phyloP scores from a whole-genome alignment of 2,888 invertebrate species.

The Zaprionus lineosus region DNA sequence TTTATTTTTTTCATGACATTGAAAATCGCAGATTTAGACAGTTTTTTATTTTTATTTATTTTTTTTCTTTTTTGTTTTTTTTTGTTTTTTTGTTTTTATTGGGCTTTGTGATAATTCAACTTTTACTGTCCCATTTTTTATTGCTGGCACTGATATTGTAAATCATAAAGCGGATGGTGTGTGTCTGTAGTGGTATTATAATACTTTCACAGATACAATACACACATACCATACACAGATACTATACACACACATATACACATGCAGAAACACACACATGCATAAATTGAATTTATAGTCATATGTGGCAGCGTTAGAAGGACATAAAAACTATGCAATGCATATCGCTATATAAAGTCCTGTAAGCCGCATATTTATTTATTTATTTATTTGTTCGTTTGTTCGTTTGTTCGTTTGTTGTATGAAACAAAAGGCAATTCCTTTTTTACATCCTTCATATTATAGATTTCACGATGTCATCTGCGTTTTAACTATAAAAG shows the following conservation, averaged over 20 bases:
- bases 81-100: slow-evolving; percentile 47
- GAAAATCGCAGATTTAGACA: too few relatives aligned
- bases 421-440: slow-evolving; percentile 60
- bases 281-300: slow-evolving; percentile 64
- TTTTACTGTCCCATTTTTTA: slow-evolving; percentile 46
- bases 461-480: too few relatives aligned
- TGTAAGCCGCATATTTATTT: slow-evolving; percentile 70
- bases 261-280: slow-evolving; percentile 9
- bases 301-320: slow-evolving; percentile 42
- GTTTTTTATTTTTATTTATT: too few relatives aligned
- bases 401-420: slow-evolving; percentile 30
- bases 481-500: too few relatives aligned
- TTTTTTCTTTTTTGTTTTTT: too few relatives aligned
- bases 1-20: too few relatives aligned
- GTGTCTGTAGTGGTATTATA: slow-evolving; percentile 47
- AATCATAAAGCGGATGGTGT: slow-evolving; percentile 52
- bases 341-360: slow-evolving; percentile 44
- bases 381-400: slow-evolving; percentile 34
- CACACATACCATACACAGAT: slow-evolving; percentile 20
- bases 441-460: slow-evolving; percentile 46
- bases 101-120: slow-evolving; percentile 40
- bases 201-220: slow-evolving; percentile 23
- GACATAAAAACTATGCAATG: slow-evolving; percentile 44
- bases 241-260: neutral
- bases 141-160: slow-evolving; percentile 55